phyloP scores from a whole-genome alignment of 2,888 invertebrate genomes.

The Sycophila texana region DNA sequence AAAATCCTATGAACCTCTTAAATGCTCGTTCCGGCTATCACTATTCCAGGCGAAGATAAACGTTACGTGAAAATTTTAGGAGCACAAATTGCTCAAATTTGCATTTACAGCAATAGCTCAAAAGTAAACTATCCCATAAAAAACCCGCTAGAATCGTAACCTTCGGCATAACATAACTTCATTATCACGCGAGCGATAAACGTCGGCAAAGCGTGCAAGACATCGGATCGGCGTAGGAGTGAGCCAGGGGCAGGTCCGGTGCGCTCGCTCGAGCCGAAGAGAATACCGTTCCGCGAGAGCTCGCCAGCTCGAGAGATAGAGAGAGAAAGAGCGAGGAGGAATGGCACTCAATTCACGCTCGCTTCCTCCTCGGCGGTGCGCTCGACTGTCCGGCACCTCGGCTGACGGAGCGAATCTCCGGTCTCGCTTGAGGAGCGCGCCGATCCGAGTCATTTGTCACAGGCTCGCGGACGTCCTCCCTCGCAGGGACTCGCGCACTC shows the following conservation, averaged over 20 bases:
- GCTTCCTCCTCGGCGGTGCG: conserved; percentile 3
- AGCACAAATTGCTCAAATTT: not conserved
- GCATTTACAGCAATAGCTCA: no score
- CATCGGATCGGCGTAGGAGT: not conserved
- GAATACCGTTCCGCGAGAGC: conserved; percentile 27
- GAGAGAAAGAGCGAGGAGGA: not conserved
- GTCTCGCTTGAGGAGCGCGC: conserved; percentile 10
- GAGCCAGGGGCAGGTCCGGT: conserved; percentile 1
- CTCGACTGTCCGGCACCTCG: conserved; percentile 14
- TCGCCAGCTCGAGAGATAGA: no score
- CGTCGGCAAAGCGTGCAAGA: no score
- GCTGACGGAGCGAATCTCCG: conserved; percentile 56
- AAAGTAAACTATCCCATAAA: no score
- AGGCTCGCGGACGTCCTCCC: no score
- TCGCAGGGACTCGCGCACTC: no score
- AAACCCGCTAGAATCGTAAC: no score
- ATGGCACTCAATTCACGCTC: conserved; percentile 29
- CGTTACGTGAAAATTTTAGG: not conserved
- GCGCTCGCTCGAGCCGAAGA: not conserved
- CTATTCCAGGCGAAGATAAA: no score
- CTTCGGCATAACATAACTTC: no score
- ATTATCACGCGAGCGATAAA: no score
- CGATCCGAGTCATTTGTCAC: not conserved
- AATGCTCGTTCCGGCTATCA: no score
- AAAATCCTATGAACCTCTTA: no score